A percentile compares a stretch with the other conserved stretches of the same genome.
Evolutionary conservation across 2,113 vertebrate genomes (phyloP).

Genomic region (Apaloderma vittatum): DNA sequence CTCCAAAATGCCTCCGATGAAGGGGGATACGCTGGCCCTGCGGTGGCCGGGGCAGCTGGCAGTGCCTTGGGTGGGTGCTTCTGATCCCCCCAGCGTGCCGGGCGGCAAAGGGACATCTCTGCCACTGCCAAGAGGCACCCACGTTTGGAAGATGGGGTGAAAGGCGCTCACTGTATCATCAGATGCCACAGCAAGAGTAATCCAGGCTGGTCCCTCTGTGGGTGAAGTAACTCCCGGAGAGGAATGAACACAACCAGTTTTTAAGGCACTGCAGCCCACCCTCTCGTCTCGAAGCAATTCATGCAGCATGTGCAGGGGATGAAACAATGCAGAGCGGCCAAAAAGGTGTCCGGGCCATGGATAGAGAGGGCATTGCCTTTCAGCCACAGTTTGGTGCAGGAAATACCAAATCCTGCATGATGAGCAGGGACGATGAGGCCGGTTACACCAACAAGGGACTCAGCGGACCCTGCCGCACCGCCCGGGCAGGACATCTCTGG

Average conservation of each 20-base stretch:
- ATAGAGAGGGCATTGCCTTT: neutral
- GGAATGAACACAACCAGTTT: neutral
- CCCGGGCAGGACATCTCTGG: accelerated
- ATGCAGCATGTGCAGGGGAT: accelerated
- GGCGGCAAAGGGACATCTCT: neutral
- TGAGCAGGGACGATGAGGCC: accelerated
- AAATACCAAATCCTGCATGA: neutral
- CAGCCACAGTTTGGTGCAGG: neutral
- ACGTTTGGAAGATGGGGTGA: neutral
- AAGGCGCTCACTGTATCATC: neutral
- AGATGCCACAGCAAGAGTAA: neutral
- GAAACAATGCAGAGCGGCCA: accelerated
- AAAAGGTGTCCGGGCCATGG: neutral
- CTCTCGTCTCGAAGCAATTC: accelerated
- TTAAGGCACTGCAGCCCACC: neutral
- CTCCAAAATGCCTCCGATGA: neutral
- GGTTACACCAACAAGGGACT: neutral
- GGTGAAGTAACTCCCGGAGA: neutral
- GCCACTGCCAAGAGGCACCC: accelerated
- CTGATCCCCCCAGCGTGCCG: accelerated
- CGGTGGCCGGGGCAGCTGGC: accelerated
- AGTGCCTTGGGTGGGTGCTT: neutral
- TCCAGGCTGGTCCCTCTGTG: neutral
- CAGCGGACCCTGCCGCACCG: accelerated
- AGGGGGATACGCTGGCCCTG: accelerated